Conservation (phyloP, 2,113 vertebrate species). For the Chaetura pelagica region DNA sequence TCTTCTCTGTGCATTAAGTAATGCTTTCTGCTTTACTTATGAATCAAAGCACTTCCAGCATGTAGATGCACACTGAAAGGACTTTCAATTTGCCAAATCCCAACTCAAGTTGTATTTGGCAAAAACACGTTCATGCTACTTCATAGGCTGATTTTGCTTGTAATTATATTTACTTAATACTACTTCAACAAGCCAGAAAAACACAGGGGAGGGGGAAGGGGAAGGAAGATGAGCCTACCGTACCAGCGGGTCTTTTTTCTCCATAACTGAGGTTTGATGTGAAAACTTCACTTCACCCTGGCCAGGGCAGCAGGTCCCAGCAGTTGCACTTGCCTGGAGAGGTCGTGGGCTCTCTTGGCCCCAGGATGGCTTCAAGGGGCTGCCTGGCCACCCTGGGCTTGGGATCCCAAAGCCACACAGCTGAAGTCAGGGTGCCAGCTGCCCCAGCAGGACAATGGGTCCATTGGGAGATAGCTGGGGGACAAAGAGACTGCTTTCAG, state of each 20-base stretch:
- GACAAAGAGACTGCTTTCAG: conserved; percentile 68
- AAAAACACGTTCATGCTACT: background rate
- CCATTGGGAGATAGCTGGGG: conserved; percentile 73
- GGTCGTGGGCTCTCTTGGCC: background rate
- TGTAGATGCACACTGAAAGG: background rate
- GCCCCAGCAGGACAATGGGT: conserved; percentile 74
- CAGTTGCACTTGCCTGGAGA: background rate
- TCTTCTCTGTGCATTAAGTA: background rate
- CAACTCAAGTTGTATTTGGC: background rate
- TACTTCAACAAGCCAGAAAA: background rate
- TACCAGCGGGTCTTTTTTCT: conserved; percentile 61
- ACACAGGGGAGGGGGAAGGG: rapidly evolving
- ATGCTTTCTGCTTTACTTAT: background rate
- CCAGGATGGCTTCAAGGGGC: background rate
- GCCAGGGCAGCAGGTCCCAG: background rate
- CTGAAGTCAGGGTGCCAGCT: conserved; percentile 81
- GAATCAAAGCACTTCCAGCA: background rate
- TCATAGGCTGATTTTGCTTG: background rate
- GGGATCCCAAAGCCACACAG: conserved; percentile 14
- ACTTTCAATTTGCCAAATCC: background rate
- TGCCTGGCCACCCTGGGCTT: conserved; percentile 28
- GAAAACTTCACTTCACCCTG: rapidly evolving
- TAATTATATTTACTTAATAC: background rate
- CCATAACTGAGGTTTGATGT: background rate
- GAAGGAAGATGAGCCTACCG: conserved; percentile 33